Base-by-base conservation (phyloP, 2,797 vertebrate genomes). In the Fringilla coelebs region DNA sequence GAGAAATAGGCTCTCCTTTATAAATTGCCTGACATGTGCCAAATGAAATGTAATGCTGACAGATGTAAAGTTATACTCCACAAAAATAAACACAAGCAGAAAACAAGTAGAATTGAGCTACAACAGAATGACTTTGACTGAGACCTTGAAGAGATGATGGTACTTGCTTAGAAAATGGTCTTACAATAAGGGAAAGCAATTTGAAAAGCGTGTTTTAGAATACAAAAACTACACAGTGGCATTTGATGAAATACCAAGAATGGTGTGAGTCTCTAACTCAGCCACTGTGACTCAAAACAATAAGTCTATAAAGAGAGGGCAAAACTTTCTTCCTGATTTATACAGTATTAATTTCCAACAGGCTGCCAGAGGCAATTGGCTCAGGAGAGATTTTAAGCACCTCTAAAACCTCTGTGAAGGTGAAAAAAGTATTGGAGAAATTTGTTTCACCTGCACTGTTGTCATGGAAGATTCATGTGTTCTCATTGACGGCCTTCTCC, bases 11-110 rank as follows among this genome's bases (percentile, higher is more conserved):
- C 43, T 77, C 55, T 62, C 10, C 65, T 94, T 94, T 95, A 92
- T 95, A 93, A 95, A 93, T 94, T 91, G 70, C 71, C 89, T 93
- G 92, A 85, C 79, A 40, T 72, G 36, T 78, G 48, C 83, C 87
- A 93, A 94, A 93, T 88, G 83, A 90, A 95, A 90, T 21, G 11
- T 90, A 94, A 90, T 70, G 72, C 84, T 94, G 91, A 73, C 89
- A 90, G 86, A 94, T 85, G 78, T 89, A 85, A 87, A 94, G 89
- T 71, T 75, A 76, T 74, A 75, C 78, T 93, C 68, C 34, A 45
- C 54, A 57, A 82, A 93, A 93, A 91, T 86, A 93, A 94, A 75
- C 62, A 92, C 36, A 80, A 87, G 51, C n/a, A 91, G 52, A 79
- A 92, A 90, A 86, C 91, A 4, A 91, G 61, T 73, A 41, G 73